phyloP scores from a whole-genome alignment of 2,113 vertebrate genomes.

The Martes martes region DNA sequence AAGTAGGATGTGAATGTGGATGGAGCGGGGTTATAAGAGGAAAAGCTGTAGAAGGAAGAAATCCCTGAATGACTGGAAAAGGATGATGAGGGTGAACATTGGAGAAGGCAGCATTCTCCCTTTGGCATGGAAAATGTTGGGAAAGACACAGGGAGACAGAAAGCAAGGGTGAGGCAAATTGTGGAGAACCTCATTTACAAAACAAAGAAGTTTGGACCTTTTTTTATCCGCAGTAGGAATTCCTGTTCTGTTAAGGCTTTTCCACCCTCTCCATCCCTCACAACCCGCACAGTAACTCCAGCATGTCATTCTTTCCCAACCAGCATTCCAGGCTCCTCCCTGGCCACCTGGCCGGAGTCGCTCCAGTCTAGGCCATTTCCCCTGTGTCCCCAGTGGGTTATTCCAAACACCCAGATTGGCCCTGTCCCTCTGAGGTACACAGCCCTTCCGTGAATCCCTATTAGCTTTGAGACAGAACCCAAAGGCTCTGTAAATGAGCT shows the following conservation, averaged over 20 bases:
- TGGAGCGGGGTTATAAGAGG: not conserved
- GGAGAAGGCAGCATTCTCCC: not conserved
- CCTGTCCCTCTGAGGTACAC: not conserved
- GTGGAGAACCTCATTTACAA: not conserved
- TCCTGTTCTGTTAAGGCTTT: not conserved
- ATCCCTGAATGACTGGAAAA: not conserved
- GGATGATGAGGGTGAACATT: not conserved
- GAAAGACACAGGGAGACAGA: not conserved
- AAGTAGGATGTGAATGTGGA: not conserved
- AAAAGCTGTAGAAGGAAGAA: too few species aligned
- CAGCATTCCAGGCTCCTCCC: not conserved
- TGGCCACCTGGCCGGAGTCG: not conserved
- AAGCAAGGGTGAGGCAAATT: not conserved
- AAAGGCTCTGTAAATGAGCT: not conserved
- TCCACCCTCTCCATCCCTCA: not conserved
- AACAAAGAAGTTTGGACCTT: not conserved
- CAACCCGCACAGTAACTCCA: not conserved
- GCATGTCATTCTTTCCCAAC: not conserved
- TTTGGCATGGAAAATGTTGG: not conserved
- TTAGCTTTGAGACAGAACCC: not conserved
- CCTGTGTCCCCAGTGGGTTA: not conserved
- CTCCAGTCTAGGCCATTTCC: not conserved
- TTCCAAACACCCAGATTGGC: too few species aligned
- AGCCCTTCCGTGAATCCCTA: not conserved
- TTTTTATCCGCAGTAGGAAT: not conserved